Conservation (phyloP, 2,797 vertebrate species). For the Meriones psammophilus region DNA sequence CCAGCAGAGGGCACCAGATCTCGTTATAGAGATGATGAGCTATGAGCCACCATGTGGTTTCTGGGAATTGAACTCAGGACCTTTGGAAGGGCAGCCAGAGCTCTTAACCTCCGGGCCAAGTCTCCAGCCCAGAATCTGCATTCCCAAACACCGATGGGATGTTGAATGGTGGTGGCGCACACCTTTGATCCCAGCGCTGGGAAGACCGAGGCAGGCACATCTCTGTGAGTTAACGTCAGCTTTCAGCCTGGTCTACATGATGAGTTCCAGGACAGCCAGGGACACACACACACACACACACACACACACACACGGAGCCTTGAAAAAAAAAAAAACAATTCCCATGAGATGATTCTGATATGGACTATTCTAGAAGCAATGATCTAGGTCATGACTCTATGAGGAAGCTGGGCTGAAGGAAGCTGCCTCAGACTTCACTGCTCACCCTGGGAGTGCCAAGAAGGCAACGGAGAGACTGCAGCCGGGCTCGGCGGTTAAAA, state of each 20-base stretch:
- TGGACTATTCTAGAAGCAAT: neutral
- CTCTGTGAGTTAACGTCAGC: neutral
- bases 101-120: too few relatives aligned
- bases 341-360: neutral
- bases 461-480: too few relatives aligned
- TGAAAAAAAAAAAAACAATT: neutral
- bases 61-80: too few relatives aligned
- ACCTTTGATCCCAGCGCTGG: neutral
- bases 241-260: neutral
- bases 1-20: too few relatives aligned
- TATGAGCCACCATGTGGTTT: too few relatives aligned
- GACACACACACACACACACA: neutral
- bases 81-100: too few relatives aligned
- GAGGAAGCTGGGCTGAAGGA: neutral
- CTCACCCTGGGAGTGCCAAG: neutral
- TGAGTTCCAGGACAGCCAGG: neutral
- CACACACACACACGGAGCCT: neutral
- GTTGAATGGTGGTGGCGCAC: neutral
- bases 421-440: neutral
- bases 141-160: neutral
- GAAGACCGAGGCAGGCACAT: neutral
- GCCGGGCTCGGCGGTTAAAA: neutral
- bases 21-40: too few relatives aligned
- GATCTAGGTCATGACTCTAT: neutral
- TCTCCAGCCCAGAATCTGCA: too few relatives aligned